Evolutionary conservation across 2,888 invertebrate species (phyloP).

Genomic region (Cylloceria caligata): DNA sequence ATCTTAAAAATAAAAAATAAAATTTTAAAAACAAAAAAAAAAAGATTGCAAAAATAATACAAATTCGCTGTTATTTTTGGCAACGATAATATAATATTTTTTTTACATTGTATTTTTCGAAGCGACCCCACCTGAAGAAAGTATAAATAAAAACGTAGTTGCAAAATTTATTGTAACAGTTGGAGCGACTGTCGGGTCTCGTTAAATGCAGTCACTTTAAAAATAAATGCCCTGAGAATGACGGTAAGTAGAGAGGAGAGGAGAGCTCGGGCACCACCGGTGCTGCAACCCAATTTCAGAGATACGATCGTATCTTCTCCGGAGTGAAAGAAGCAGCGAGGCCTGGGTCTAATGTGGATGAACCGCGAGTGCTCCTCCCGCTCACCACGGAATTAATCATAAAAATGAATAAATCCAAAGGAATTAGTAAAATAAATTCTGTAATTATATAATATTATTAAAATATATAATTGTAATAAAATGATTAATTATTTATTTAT

Average conservation of each 20-base stretch:
- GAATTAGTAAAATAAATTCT: too few relatives aligned
- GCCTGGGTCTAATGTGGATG: slow-evolving; percentile 46
- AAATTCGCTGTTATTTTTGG: too few relatives aligned
- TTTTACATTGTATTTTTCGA: slow-evolving; percentile 7
- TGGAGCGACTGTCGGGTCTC: slow-evolving; percentile 31
- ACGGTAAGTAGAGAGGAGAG: neutral
- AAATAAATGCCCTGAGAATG: slow-evolving; percentile 57
- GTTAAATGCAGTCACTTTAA: slow-evolving; percentile 59
- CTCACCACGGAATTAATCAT: slow-evolving; percentile 37
- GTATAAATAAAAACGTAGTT: slow-evolving; percentile 17
- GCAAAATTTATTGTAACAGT: slow-evolving; percentile 40
- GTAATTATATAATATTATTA: neutral
- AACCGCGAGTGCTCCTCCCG: slow-evolving; percentile 8
- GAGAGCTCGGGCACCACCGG: slow-evolving; percentile 9
- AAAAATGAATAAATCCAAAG: slow-evolving; percentile 36
- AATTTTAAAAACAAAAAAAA: too few relatives aligned
- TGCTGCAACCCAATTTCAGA: slow-evolving; percentile 61
- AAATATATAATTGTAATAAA: neutral
- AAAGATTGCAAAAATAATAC: too few relatives aligned
- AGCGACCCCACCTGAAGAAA: neutral
- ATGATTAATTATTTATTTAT: too few relatives aligned
- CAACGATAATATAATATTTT: neutral
- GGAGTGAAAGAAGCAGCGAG: neutral
- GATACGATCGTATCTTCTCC: slow-evolving; percentile 44
- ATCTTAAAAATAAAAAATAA: neutral